Evolutionary conservation across 2,888 invertebrate genomes (phyloP).

Genomic region (Beris morrisii): DNA sequence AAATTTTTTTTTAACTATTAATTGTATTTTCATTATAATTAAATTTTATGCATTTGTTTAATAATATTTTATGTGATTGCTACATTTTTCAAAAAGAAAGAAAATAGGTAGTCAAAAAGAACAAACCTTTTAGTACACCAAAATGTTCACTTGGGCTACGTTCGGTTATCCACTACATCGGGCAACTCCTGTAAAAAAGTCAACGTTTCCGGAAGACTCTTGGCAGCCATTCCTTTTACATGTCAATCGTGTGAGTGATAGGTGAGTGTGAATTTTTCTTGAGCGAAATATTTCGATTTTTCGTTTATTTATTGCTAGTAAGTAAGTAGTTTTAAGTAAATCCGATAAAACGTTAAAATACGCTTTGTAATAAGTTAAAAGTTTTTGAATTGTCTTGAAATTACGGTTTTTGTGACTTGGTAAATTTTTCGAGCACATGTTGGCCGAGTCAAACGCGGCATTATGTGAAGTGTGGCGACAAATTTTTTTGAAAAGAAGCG

Average conservation of each 20-base stretch:
- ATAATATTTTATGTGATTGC: too few species aligned
- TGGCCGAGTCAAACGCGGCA: background rate
- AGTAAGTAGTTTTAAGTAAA: background rate
- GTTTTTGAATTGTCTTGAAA: background rate
- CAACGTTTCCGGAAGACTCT: constrained; percentile 12
- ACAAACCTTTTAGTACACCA: too few species aligned
- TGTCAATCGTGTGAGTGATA: constrained; percentile 31
- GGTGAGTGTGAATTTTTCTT: constrained; percentile 18
- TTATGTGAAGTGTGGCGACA: background rate
- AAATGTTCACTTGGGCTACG: background rate
- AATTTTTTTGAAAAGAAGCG: background rate
- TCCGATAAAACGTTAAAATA: background rate
- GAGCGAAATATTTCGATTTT: constrained; percentile 13
- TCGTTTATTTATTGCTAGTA: background rate
- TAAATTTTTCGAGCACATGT: constrained; percentile 8
- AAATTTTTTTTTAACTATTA: too few species aligned
- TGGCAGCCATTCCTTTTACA: constrained; percentile 20
- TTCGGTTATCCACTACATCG: constrained; percentile 1
- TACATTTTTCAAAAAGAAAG: too few species aligned
- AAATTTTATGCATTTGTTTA: too few species aligned
- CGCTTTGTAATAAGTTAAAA: background rate
- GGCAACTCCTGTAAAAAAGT: background rate
- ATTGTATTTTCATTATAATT: too few species aligned
- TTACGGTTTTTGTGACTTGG: background rate
- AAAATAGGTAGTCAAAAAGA: too few species aligned